Evolutionary conservation across 2,888 invertebrate genomes (phyloP), one percentile per base, ranked within the genome.

Genomic region (Troides oblongomaculatus): DNA sequence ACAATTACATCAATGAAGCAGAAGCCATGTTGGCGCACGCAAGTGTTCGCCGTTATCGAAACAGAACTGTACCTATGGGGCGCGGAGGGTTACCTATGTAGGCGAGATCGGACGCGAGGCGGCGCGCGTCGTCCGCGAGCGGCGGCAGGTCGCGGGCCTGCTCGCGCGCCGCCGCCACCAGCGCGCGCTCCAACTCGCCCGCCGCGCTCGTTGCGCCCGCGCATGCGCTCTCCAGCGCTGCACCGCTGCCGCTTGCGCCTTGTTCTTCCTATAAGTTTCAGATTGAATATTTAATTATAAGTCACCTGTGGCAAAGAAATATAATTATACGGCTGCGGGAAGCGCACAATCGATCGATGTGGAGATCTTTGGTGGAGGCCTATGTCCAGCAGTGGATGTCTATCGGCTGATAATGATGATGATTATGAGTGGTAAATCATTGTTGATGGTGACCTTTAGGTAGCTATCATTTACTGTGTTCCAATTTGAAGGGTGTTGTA

Each of bases 131-230:
- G 72, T 88, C 89, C 23, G 92, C 91, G 67, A 92, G 86, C 36
- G 90, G 86, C 17, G 90, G 87, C 62, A 92, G 82, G 78, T 92
- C 92, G 39, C 89, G 81, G 62, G 92, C 92, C 76, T 92, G 92
- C 76, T 92, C 89, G 56, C 92, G 83, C 72, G 92, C 92, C 63
- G 93, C 96, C 72, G 95, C 94, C 80, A 96, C 95, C 62, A 96
- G 94, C 64, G 96, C 95, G 74, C 95, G 94, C 79, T 95, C 95
- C 75, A 99, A 93, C 83, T 98, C 98, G 64, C 95, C 95, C 14
- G 97, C 97, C 59, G 98, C 97, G 79, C 96, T 95, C 72, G 96
- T 95, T 65, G 99, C 94, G 92, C 91, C 92, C 82, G 92, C 93
- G 87, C 90, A 94, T 85, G 95, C 93, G 88, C 94, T 92, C 73